Conservation (phyloP, 2,888 invertebrate species). For the Dryocosmus kuriphilus region DNA sequence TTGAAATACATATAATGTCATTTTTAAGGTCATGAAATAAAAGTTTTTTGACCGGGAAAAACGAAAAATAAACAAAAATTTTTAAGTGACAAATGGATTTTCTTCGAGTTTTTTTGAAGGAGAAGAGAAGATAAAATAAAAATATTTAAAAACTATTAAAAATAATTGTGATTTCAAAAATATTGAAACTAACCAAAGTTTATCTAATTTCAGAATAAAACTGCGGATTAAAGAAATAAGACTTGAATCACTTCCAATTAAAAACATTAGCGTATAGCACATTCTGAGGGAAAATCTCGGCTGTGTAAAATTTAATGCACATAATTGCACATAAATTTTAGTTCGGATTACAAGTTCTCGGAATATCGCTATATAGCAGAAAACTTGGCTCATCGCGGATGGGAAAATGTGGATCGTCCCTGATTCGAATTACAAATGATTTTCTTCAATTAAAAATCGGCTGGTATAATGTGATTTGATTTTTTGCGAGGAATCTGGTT, state of each 20-base stretch:
- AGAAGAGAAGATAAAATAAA: too few species aligned
- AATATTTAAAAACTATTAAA: too few species aligned
- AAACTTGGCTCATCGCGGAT: constrained; percentile 30
- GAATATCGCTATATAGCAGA: constrained; percentile 16
- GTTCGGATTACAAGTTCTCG: constrained; percentile 13
- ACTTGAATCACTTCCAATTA: not conserved
- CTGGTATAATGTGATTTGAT: constrained; percentile 13
- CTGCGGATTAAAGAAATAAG: too few species aligned
- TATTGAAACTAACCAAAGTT: too few species aligned
- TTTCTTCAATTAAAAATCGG: constrained; percentile 32
- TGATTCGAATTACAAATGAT: constrained; percentile 38
- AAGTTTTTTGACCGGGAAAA: too few species aligned
- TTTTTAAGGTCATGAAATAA: too few species aligned
- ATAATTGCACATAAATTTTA: constrained; percentile 28
- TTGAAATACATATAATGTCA: too few species aligned
- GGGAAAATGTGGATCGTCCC: constrained; percentile 38
- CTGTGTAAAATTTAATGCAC: not conserved
- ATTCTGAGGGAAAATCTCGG: not conserved
- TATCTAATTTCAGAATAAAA: too few species aligned
- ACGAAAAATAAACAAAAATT: too few species aligned
- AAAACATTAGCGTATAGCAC: not conserved
- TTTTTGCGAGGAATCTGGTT: constrained; percentile 27
- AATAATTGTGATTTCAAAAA: too few species aligned
- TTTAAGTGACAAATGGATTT: too few species aligned
- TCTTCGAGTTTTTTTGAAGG: too few species aligned